Evolutionary conservation across 2,797 vertebrate species (phyloP), one percentile per base, ranked within the genome.

Genomic region (Paedocypris micromegethes): DNA sequence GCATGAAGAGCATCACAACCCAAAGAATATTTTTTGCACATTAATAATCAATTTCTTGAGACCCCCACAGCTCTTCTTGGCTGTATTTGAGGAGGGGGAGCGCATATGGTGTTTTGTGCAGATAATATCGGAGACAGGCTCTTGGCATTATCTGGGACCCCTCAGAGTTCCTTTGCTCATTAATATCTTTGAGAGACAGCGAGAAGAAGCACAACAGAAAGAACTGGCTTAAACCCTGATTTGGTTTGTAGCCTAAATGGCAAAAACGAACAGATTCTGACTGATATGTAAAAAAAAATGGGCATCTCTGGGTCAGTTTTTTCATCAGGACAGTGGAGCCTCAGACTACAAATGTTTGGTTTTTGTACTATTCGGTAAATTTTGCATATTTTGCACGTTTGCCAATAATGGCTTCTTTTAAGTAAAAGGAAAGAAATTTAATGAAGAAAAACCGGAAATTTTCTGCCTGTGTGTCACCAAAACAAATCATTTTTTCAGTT

Each of bases 201-300:
- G 59, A 66, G 73, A 70, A 47, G 50, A 46, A 64, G 69, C 61
- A 42, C 65, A 9, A 54, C 79, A 81, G 69, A 75, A 80, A 78
- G 87, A 87, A 83, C 83, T 75, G 83, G 75, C 74, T 82, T 88
- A 86, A 82, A 85, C 84, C 68, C 80, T 81, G 86, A 89, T 86
- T 79, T 73, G 78, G 78, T 84, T 86, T 88, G 90, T 90, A 90
- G 89, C 86, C 84, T 88, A 89, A 91, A 90, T 88, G 89, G 84
- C 88, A 88, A 23, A 23, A 23, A 23, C 23, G 23, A 23, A 23
- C 23, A 23, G 23, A 23, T 23, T 23, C 23, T 23, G 23, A 23
- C 23, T 23, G 23, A 23, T 23, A 23, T 23, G 23, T 23, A 23
- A 23, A 23, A 23, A 23, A 23, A 23, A 23, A 23, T 23, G 23